Evolutionary conservation across 2,888 invertebrate species (phyloP).

Genomic region (Hydropsyche betteni): DNA sequence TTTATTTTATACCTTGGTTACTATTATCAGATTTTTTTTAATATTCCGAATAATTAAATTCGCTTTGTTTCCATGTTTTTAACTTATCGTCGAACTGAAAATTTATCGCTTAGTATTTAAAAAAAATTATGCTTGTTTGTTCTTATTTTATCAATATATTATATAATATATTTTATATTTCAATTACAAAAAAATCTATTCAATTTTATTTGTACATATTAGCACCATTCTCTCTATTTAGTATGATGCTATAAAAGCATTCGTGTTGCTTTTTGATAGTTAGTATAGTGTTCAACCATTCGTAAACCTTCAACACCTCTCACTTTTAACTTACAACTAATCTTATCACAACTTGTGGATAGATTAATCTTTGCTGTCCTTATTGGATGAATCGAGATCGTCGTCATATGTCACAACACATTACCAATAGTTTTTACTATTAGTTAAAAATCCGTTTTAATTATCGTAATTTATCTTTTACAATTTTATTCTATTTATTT

Average conservation of each 20-base stretch:
- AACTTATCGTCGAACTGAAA: no score
- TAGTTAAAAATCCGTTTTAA: constrained; percentile 28
- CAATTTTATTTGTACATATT: constrained; percentile 60
- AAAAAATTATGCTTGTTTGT: no score
- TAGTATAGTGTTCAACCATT: constrained; percentile 66
- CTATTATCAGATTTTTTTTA: no score
- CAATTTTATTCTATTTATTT: no score
- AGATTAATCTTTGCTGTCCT: constrained; percentile 77
- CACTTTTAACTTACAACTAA: constrained; percentile 61
- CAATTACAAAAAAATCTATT: constrained; percentile 33
- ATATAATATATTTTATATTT: neutral
- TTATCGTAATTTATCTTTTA: no score
- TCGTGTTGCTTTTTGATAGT: constrained; percentile 67
- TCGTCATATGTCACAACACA: constrained; percentile 67
- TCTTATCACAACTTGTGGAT: constrained; percentile 58
- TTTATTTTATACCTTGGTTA: no score
- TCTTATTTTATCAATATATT: no score
- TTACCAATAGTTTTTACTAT: constrained; percentile 64
- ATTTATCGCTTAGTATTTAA: no score
- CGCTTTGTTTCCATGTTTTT: no score
- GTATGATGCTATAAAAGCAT: constrained; percentile 63
- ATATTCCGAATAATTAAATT: no score
- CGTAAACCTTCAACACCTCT: constrained; percentile 65
- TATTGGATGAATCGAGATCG: constrained; percentile 72
- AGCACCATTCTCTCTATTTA: constrained; percentile 63